These are phyloP conservation scores for Gymnocheta viridis DNA, from an alignment of 2,888 invertebrate species.

Conservation along the genomic window DNA sequence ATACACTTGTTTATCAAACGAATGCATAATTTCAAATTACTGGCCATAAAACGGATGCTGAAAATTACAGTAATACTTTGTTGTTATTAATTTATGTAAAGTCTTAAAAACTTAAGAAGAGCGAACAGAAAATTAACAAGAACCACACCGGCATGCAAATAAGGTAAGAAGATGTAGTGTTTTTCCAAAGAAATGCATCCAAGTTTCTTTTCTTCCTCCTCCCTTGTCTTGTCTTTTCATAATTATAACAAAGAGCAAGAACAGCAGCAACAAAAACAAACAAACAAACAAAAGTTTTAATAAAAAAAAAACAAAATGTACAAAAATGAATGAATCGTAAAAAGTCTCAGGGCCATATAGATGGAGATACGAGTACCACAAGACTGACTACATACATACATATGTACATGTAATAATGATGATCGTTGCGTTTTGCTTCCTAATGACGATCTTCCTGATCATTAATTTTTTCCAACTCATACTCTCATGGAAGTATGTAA, in stretches of 20 bases:
- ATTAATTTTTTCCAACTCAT: neutral
- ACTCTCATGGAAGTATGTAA: neutral
- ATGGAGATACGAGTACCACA: constrained; percentile 41
- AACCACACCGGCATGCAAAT: constrained; percentile 19
- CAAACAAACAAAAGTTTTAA: neutral
- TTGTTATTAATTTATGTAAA: constrained; percentile 9
- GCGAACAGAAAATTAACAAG: neutral
- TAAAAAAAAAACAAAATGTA: constrained; percentile 17
- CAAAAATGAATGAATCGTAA: neutral
- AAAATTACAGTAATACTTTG: constrained; percentile 46
- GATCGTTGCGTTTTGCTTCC: neutral
- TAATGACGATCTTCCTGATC: constrained; percentile 15
- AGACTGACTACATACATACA: too few species aligned
- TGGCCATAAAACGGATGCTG: constrained; percentile 40
- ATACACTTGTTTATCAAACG: too few species aligned
- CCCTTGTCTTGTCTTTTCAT: constrained; percentile 2
- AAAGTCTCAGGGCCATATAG: constrained; percentile 51
- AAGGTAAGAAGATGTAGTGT: constrained; percentile 1
- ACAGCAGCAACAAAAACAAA: constrained; percentile 14
- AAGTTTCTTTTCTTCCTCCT: constrained; percentile 12
- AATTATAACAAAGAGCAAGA: constrained; percentile 21
- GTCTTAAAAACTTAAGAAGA: constrained; percentile 11
- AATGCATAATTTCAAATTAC: neutral
- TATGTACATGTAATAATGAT: neutral
- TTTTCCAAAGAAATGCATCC: constrained; percentile 64